These are phyloP conservation scores for Adelges cooleyi DNA, from an alignment of 1,140 invertebrate species.

Conservation along the genomic window DNA sequence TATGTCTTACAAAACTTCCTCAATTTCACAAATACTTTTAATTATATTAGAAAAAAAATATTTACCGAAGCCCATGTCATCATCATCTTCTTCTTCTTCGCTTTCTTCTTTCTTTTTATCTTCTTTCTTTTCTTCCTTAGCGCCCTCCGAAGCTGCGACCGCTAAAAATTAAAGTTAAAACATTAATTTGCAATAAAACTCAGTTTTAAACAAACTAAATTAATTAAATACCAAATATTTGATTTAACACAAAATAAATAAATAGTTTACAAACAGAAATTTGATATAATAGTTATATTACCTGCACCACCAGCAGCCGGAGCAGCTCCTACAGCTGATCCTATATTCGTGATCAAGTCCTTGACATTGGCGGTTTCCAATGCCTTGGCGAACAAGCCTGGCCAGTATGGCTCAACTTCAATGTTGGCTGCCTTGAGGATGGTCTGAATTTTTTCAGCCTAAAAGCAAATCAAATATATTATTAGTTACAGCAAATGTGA, in stretches of 20 bases:
- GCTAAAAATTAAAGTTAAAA: not conserved
- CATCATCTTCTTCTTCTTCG: conserved; percentile 76
- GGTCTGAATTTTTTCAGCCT: conserved; percentile 95
- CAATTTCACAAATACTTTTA: not conserved
- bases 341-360: conserved; percentile 88
- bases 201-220: not conserved
- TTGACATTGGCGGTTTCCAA: conserved; percentile 90
- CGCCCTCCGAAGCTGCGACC: conserved; percentile 53
- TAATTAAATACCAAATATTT: not conserved
- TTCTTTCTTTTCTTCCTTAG: conserved; percentile 64
- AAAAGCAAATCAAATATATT: conserved; percentile 30
- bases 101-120: conserved; percentile 69
- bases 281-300: not conserved
- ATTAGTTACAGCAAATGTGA: too few species aligned
- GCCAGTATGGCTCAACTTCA: conserved; percentile 97
- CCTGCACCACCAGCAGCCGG: conserved; percentile 56
- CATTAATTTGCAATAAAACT: not conserved
- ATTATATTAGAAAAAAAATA: conserved; percentile 21
- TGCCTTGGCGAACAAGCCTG: conserved; percentile 93
- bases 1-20: not conserved
- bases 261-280: not conserved
- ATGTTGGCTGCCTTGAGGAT: conserved; percentile 94
- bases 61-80: conserved; percentile 90
- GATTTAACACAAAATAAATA: not conserved
- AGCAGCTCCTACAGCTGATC: conserved; percentile 77